Conservation (phyloP, 1,140 invertebrate genomes). For the Calephelis nemesis region DNA sequence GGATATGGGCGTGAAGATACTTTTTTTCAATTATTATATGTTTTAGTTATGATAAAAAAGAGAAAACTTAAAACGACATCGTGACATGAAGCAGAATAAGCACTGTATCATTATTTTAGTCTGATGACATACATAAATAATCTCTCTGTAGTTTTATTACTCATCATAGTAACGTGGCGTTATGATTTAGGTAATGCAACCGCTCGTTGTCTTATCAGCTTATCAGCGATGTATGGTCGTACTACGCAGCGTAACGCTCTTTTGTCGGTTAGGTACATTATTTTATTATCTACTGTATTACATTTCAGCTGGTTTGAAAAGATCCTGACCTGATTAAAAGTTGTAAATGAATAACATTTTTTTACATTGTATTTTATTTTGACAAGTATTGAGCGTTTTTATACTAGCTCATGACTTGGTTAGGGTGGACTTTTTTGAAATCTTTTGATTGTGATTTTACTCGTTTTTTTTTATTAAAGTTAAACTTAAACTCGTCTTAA, state of each 20-base stretch:
- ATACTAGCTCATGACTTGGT: no score
- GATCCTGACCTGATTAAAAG: slow-evolving; percentile 3
- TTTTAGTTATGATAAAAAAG: no score
- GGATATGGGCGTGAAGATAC: no score
- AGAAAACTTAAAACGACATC: no score
- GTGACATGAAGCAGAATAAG: no score
- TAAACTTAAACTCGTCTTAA: no score
- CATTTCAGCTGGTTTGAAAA: slow-evolving; percentile 2
- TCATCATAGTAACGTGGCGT: slow-evolving; percentile 1
- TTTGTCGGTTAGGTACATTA: slow-evolving; percentile 2
- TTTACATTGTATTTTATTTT: neutral
- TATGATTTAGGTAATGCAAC: slow-evolving; percentile 10
- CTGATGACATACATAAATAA: neutral
- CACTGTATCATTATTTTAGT: no score
- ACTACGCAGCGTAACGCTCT: slow-evolving; percentile 11
- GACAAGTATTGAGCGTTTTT: neutral
- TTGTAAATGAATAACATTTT: neutral
- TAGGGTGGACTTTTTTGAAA: no score
- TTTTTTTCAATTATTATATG: no score
- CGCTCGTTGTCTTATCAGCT: slow-evolving; percentile 17
- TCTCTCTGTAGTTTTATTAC: slow-evolving; percentile 6
- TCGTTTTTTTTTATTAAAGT: no score
- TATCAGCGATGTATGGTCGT: slow-evolving; percentile 9
- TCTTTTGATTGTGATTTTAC: no score
- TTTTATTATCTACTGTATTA: neutral